Conservation (phyloP, 2,888 invertebrate genomes). For the Trichogramma dendrolimi region DNA sequence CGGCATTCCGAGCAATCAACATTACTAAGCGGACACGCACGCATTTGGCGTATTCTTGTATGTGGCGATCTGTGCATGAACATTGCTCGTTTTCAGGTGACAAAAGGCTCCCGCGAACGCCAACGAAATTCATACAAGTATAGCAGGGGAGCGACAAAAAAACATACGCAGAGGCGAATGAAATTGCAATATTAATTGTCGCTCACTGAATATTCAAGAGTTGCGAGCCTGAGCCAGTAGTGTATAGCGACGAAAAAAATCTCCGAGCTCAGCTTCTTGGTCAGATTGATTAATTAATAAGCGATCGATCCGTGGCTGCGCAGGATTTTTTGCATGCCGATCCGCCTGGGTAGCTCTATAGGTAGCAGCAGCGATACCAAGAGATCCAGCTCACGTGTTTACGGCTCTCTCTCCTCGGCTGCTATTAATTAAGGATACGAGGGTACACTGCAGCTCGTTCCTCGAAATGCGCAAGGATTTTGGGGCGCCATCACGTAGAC, state of each 20-base stretch:
- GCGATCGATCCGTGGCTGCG: background rate
- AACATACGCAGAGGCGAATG: constrained; percentile 10
- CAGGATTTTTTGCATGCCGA: too few species aligned
- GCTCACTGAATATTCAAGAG: constrained; percentile 24
- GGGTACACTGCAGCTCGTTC: constrained; percentile 8
- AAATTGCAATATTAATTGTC: constrained; percentile 25
- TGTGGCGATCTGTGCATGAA: background rate
- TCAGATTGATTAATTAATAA: constrained; percentile 24
- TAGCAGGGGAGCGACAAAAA: constrained; percentile 13
- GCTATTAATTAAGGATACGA: constrained; percentile 27
- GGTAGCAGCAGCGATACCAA: too few species aligned
- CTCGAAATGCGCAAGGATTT: constrained; percentile 18
- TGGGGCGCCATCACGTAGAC: too few species aligned
- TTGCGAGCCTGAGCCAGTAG: background rate
- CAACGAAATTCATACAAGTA: constrained; percentile 9
- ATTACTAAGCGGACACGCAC: constrained; percentile 36
- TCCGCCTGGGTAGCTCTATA: too few species aligned
- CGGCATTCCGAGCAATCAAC: constrained; percentile 43
- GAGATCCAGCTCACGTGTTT: too few species aligned
- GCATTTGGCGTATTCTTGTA: background rate
- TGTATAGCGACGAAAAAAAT: too few species aligned
- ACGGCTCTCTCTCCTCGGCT: background rate
- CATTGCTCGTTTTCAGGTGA: constrained; percentile 12
- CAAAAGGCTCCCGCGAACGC: constrained; percentile 11
- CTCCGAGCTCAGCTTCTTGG: too few species aligned